Evolutionary conservation across 2,797 vertebrate species (phyloP), one percentile per base, ranked within the genome.

Genomic region (Mus caroli): DNA sequence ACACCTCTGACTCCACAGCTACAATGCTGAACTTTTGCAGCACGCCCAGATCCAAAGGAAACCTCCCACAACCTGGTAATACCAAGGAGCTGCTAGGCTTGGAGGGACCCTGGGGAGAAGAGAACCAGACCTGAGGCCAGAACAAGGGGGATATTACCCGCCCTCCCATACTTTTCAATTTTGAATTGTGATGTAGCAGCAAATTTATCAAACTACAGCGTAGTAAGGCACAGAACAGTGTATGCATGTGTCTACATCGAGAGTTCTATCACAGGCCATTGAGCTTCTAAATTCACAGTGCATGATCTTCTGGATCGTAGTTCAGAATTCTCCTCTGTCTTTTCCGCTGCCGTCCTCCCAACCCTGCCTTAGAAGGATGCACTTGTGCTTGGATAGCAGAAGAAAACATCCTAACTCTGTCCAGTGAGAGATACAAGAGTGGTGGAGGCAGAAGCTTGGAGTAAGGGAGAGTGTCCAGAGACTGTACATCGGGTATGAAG

Each of bases 311-410:
- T 88, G 28, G 10, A 52, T 78, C 31, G 20, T 54, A 79, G 69
- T 79, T 94, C 84, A 95, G 79, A 95, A 88, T 80, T 86, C n/a
- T 67, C 26, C 43, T 90, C 64, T 90, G 56, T 80, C 64, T 87
- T 62, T 54, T 84, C 52, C 69, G 52, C 22, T 14, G 19, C 43
- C 1, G 24, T 77, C 60, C 20, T 88, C 77, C 75, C 6, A 24
- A 46, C 56, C 79, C 19, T 17, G 6, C 19, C 64, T 83, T 15
- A 20, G 58, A 80, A 78, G 20, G 22, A 56, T 2, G n/a, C 11
- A 56, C 37, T 37, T n/a, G 67, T 50, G 22, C 77, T 94, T 87
- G 77, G 34, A 91, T 69, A 78, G 64, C 34, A 73, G 34, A 87
- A 60, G 60, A 67, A 94, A 92, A 82, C 26, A 62, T 46, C 64